phyloP scores from a whole-genome alignment of 2,113 vertebrate genomes.

The Gymnogyps californianus region DNA sequence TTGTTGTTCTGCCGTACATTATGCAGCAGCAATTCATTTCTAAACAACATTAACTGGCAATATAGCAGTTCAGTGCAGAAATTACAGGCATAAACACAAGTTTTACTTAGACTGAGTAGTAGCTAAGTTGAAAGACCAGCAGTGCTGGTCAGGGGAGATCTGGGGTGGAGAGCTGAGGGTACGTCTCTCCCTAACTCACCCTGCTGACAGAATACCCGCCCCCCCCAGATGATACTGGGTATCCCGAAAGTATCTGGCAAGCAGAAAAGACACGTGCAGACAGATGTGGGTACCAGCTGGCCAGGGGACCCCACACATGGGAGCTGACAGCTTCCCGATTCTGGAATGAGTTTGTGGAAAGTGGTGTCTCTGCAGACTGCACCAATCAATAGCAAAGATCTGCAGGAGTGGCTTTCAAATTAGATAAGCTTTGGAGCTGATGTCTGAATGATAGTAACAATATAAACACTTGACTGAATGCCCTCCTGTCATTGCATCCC shows the following conservation, averaged over 20 bases:
- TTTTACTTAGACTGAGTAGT: background rate
- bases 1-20: conserved; percentile 32
- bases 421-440: background rate
- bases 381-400: background rate
- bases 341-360: background rate
- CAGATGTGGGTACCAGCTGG: background rate
- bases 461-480: conserved; percentile 23
- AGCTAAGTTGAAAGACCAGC: background rate
- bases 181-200: background rate
- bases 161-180: background rate
- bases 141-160: background rate
- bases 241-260: background rate
- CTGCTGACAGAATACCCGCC: background rate
- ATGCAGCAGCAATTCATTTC: conserved; percentile 41
- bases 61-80: background rate
- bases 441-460: conserved; percentile 9
- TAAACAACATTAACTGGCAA: conserved; percentile 3
- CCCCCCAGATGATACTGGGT: background rate
- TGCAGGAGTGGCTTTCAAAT: conserved; percentile 24
- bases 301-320: background rate
- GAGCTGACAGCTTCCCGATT: background rate
- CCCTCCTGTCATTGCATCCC: conserved; percentile 5
- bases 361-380: background rate
- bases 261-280: background rate
- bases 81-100: background rate